phyloP scores from a whole-genome alignment of 2,888 invertebrate species.

The Agrilus mali region DNA sequence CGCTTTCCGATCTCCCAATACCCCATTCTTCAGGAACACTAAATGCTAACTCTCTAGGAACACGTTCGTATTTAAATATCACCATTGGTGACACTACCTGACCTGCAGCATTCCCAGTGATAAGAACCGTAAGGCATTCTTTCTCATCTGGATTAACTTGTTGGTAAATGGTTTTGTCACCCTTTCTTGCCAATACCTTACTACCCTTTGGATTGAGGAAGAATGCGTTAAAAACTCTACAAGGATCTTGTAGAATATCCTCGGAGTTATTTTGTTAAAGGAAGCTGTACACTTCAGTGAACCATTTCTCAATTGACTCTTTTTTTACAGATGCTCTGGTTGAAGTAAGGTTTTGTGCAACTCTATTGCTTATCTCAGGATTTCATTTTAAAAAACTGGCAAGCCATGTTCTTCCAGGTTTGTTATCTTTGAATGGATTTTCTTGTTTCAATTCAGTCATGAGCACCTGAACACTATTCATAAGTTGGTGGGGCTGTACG shows the following conservation, averaged over 20 bases:
- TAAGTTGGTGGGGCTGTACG: conserved; percentile 4
- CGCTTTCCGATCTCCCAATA: conserved; percentile 27
- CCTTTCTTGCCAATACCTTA: conserved; percentile 22
- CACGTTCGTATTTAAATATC: conserved; percentile 21
- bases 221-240: conserved; percentile 23
- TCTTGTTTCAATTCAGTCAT: conserved; percentile 4
- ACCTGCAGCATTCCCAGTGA: conserved; percentile 17
- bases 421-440: conserved; percentile 3
- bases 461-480: conserved; percentile 1
- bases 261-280: conserved; percentile 15
- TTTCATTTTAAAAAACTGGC: conserved; percentile 3
- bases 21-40: conserved; percentile 25
- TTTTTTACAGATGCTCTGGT: conserved; percentile 3
- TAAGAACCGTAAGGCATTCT: conserved; percentile 18
- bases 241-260: conserved; percentile 15
- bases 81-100: conserved; percentile 11
- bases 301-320: conserved; percentile 5
- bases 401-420: conserved; percentile 4
- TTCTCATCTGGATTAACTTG: conserved; percentile 19
- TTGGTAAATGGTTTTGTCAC: conserved; percentile 19
- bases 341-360: conserved; percentile 4
- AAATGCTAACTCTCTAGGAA: conserved; percentile 17
- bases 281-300: conserved; percentile 4
- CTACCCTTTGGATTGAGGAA: conserved; percentile 24
- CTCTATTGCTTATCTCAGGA: conserved; percentile 3